A percentile compares a stretch with the other conserved stretches of the same genome.
These are phyloP conservation scores for Eucidaris tribuloides DNA, from an alignment of 35 echinoderm and acorn worm genomes.

Conservation along the genomic window DNA sequence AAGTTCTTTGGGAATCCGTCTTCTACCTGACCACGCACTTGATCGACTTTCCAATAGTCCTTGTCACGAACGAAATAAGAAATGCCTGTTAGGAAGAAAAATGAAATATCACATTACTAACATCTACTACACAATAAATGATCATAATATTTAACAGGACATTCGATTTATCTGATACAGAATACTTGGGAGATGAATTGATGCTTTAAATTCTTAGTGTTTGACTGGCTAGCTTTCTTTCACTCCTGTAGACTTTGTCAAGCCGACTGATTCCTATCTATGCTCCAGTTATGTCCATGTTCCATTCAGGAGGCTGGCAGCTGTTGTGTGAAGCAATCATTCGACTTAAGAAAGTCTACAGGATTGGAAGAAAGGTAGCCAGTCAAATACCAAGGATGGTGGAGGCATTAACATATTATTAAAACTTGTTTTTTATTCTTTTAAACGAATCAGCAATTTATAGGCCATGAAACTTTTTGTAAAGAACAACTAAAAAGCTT, in stretches of 20 bases:
- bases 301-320: no score
- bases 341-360: no score
- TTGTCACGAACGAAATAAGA: neutral
- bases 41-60: slow-evolving; percentile 11
- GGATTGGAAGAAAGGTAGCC: no score
- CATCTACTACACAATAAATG: neutral
- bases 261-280: neutral
- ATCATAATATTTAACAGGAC: neutral
- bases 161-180: neutral
- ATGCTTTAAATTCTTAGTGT: neutral
- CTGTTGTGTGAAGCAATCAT: no score
- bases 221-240: neutral
- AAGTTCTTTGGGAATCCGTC: neutral
- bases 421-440: no score
- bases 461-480: no score
- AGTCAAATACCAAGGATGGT: no score
- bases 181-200: neutral
- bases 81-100: neutral
- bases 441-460: no score
- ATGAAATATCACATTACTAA: no score
- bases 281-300: no score
- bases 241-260: neutral
- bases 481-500: no score
- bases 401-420: no score
- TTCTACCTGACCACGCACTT: neutral